Evolutionary conservation across 2,797 vertebrate species (phyloP).

Genomic region (Spondyliosoma cantharus): DNA sequence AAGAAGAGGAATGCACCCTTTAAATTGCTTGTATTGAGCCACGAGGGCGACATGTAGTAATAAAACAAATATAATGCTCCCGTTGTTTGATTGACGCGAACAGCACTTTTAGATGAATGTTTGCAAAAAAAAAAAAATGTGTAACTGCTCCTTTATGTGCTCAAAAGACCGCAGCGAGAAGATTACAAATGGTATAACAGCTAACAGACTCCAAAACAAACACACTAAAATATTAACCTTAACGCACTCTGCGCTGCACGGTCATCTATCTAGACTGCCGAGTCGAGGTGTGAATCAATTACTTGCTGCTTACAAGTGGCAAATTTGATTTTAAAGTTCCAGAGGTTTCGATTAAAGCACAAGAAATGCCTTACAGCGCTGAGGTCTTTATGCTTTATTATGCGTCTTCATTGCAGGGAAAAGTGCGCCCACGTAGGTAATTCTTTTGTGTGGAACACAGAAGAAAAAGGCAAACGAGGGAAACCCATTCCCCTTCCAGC

Average conservation of each 20-base stretch:
- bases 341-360: conserved; percentile 45
- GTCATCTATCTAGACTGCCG: conserved; percentile 25
- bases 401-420: conserved; percentile 46
- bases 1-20: conserved; percentile 11
- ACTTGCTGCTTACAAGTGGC: conserved; percentile 57
- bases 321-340: conserved; percentile 48
- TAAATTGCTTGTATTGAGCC: conserved; percentile 22
- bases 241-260: conserved; percentile 4
- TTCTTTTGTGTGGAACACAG: conserved; percentile 15
- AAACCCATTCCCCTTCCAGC: conserved; percentile 16
- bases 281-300: conserved; percentile 50
- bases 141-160: not conserved
- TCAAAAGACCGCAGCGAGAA: not conserved
- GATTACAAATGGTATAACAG: not conserved
- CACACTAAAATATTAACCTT: not conserved
- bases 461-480: conserved; percentile 33
- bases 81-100: not conserved
- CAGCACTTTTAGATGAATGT: not conserved
- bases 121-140: conserved; percentile 6
- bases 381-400: conserved; percentile 41
- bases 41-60: conserved; percentile 10
- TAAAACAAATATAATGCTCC: not conserved
- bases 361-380: conserved; percentile 29
- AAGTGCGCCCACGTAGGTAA: conserved; percentile 9
- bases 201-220: conserved; percentile 15